These are phyloP conservation scores for Caenorhabditis imperialis DNA, from an alignment of 2,888 invertebrate species.

Conservation along the genomic window DNA sequence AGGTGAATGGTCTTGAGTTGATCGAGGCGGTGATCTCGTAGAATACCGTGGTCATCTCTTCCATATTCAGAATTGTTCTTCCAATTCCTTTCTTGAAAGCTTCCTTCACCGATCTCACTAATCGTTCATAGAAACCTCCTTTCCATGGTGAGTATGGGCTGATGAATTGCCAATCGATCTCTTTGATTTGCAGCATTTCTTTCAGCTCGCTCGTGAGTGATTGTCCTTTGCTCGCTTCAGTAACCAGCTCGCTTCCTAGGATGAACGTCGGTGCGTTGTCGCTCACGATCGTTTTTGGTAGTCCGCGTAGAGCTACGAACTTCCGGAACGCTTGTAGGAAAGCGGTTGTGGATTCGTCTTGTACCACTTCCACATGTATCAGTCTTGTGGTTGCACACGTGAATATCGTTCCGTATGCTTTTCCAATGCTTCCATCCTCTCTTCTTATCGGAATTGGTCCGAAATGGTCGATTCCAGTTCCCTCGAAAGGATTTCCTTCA, in stretches of 20 bases:
- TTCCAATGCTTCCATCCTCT: neutral
- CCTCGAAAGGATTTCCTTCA: conserved; percentile 34
- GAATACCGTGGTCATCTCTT: conserved; percentile 74
- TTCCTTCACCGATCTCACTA: neutral
- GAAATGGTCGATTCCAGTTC: conserved; percentile 56
- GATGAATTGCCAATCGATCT: conserved; percentile 76
- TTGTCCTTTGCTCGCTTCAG: too few species aligned
- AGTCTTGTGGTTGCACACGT: conserved; percentile 52
- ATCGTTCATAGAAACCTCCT: conserved; percentile 12
- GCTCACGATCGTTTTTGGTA: conserved; percentile 55
- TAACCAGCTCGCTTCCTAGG: conserved; percentile 72
- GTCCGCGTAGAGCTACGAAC: conserved; percentile 47
- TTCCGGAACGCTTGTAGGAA: conserved; percentile 48
- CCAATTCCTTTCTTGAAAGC: conserved; percentile 16
- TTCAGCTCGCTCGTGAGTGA: neutral
- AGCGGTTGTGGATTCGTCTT: conserved; percentile 1
- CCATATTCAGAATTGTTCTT: conserved; percentile 78
- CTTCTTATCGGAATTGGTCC: conserved; percentile 42
- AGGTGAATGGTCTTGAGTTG: conserved; percentile 78
- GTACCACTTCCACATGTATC: conserved; percentile 49
- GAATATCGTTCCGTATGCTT: conserved; percentile 29
- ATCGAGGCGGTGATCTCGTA: conserved; percentile 74
- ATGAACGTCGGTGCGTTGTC: conserved; percentile 78
- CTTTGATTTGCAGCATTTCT: neutral
- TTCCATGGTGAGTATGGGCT: conserved; percentile 72